A percentile compares a stretch with the other conserved stretches of the same genome.
Evolutionary conservation across 2,888 invertebrate genomes (phyloP).

Genomic region (Parnassius smintheus): DNA sequence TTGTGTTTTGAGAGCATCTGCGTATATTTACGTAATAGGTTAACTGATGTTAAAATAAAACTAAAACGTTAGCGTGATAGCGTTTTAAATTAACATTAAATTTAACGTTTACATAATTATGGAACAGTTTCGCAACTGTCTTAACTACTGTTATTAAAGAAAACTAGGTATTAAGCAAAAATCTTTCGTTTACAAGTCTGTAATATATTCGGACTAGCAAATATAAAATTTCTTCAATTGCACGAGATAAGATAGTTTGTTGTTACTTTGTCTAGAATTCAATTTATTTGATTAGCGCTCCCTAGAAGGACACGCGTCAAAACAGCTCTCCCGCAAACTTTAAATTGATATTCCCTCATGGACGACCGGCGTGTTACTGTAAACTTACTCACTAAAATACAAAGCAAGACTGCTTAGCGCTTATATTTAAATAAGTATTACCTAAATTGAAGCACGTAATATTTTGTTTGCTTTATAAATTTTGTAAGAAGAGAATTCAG

Average conservation of each 20-base stretch:
- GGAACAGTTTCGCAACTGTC: background rate
- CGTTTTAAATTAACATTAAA: background rate
- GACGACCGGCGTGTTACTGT: background rate
- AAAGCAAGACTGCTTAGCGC: no score
- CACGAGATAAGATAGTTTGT: background rate
- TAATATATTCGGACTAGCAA: no score
- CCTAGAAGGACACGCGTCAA: conserved; percentile 5
- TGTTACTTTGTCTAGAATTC: conserved; percentile 8
- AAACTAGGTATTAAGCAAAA: no score
- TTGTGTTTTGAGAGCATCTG: conserved; percentile 20
- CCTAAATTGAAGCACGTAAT: no score
- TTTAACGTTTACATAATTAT: background rate
- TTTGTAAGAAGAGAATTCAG: no score
- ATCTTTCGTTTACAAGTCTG: no score
- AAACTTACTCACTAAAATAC: no score
- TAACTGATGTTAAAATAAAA: background rate
- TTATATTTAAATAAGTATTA: no score
- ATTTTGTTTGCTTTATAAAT: no score
- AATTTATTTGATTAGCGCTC: conserved; percentile 1
- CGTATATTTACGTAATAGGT: conserved; percentile 16
- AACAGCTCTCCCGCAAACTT: conserved; percentile 12
- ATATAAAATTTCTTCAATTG: background rate
- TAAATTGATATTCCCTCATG: conserved; percentile 22
- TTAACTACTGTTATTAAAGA: no score
- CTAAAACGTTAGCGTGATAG: background rate